phyloP scores from a whole-genome alignment of 2,888 invertebrate species.

The Cinara cedri region DNA sequence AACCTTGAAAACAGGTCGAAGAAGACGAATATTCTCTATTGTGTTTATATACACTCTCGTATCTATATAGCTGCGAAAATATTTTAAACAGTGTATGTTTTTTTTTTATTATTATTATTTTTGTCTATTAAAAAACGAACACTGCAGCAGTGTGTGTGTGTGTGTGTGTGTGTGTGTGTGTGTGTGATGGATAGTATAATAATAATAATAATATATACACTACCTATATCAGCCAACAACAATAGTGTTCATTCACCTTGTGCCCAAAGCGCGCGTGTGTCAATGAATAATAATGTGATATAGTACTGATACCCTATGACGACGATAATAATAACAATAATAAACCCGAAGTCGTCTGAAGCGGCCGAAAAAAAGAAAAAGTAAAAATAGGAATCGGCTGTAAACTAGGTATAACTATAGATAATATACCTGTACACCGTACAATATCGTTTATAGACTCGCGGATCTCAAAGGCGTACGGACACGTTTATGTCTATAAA shows the following conservation, averaged over 20 bases:
- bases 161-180: neutral
- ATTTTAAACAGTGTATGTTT: slow-evolving; percentile 52
- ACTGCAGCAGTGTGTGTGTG: slow-evolving; percentile 6
- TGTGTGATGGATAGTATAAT: neutral
- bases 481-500: too few species aligned
- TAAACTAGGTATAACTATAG: too few species aligned
- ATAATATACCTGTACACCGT: too few species aligned
- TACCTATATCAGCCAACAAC: slow-evolving; percentile 5
- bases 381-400: too few species aligned
- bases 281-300: slow-evolving; percentile 46
- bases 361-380: too few species aligned
- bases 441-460: too few species aligned
- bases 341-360: slow-evolving; percentile 36
- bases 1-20: slow-evolving; percentile 50
- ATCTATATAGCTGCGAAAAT: slow-evolving; percentile 44
- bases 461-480: too few species aligned
- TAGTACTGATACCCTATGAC: too few species aligned
- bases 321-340: too few species aligned
- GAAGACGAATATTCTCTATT: slow-evolving; percentile 47
- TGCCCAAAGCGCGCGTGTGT: slow-evolving; percentile 52
- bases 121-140: slow-evolving; percentile 47
- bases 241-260: slow-evolving; percentile 57
- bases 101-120: too few species aligned
- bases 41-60: slow-evolving; percentile 22
- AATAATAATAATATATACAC: too few species aligned